Evolutionary conservation across 2,113 vertebrate genomes (phyloP), one percentile per base, ranked within the genome.

Genomic region (Microcebus tavaratra): DNA sequence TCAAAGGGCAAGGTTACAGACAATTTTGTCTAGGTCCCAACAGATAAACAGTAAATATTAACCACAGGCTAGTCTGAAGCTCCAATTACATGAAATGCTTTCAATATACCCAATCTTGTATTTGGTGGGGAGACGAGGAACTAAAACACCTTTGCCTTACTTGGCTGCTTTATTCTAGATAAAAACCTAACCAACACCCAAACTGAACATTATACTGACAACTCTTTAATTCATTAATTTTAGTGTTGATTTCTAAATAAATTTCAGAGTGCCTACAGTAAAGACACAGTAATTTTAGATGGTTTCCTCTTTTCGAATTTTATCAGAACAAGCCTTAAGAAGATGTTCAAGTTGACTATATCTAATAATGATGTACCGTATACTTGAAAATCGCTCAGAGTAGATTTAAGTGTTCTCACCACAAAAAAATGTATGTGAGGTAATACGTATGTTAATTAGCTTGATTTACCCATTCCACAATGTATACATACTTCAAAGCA

Each of bases 41-140:
- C 25, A 95, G 83, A 91, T 80, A 67, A 93, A 88, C 17, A 88
- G 48, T 67, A 91, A 91, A 84, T 78, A 90, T 42, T 85, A 91
- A 84, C 92, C 70, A 95, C 61, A 88, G 76, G 70, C 61, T 48
- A 73, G 81, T 57, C n/a, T 89, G 50, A 95, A 81, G 79, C 31
- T 39, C 87, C n/a, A 83, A 48, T 1, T 86, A 21, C 27, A 87
- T 87, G 12, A 42, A 95, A 87, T 59, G 55, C 18, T 82, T 91
- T 81, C n/a, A 80, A 84, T 57, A 88, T 65, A 85, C 27, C n/a
- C 76, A 88, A 31, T 29, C 20, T 90, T 65, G 48, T n/a, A 78
- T 83, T 80, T 31, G 29, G 48, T 42, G 82, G 34, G 39, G 8
- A 23, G 34, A 75, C 8, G 11, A 65, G 59, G 4, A 48, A 61